Evolutionary conservation across 2,888 invertebrate genomes (phyloP).

Genomic region (Ctena decussata): DNA sequence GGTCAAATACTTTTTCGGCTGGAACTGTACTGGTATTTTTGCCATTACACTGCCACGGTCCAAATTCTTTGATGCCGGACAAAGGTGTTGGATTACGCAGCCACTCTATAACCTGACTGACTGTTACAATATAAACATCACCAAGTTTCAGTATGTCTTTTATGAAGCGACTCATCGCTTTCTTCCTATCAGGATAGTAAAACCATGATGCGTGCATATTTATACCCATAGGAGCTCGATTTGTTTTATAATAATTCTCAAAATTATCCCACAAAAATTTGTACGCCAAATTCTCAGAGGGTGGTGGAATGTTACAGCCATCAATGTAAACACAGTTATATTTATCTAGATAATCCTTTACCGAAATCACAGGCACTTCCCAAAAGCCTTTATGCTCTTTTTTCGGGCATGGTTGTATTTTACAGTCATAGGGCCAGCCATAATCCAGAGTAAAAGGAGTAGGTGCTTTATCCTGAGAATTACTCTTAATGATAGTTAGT

Average conservation of each 20-base stretch:
- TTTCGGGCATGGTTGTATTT: conserved; percentile 80
- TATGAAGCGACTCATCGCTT: conserved; percentile 82
- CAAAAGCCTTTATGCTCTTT: conserved; percentile 89
- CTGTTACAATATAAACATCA: conserved; percentile 81
- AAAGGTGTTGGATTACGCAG: conserved; percentile 76
- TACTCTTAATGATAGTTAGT: conserved; percentile 71
- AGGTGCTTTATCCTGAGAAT: conserved; percentile 53
- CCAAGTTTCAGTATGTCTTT: conserved; percentile 74
- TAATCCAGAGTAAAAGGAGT: conserved; percentile 96
- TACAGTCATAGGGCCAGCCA: conserved; percentile 81
- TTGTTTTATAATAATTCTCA: conserved; percentile 90
- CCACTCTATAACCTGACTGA: conserved; percentile 81
- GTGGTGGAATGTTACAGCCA: conserved; percentile 79
- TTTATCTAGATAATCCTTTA: conserved; percentile 79
- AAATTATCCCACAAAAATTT: conserved; percentile 92
- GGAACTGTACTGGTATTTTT: background rate
- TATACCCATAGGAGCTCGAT: conserved; percentile 93
- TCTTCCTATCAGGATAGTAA: conserved; percentile 77
- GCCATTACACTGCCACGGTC: conserved; percentile 76
- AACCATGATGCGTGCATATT: conserved; percentile 92
- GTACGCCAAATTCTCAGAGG: conserved; percentile 77
- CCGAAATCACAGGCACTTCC: conserved; percentile 90
- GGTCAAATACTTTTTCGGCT: background rate
- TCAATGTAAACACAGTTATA: conserved; percentile 83
- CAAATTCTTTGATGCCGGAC: conserved; percentile 68